Base-by-base conservation (phyloP, 1,140 invertebrate genomes). In the Aphis craccivora region DNA sequence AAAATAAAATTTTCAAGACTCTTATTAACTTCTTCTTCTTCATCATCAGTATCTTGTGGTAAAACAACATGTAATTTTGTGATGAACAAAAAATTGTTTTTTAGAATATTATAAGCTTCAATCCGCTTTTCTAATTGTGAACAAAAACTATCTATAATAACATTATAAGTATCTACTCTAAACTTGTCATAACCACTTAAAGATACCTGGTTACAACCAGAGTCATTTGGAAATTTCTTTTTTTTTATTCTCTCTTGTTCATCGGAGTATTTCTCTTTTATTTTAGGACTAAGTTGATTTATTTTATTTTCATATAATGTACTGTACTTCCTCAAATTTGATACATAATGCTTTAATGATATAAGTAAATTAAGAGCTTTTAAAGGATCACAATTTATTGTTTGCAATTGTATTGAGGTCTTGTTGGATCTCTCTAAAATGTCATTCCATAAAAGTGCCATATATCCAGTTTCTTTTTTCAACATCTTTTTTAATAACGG, bases 281-380 rank as follows among this genome's bases (percentile, higher is more conserved):
- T 83, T 83, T 83, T 83, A 76, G 67, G 67, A 76, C 67, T 76
- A 76, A 76, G 67, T 83, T 83, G 35, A 83, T 83, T 83, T 83
- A 83, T 83, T 83, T 83, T 83, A 83, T 83, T 83, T 83, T 40
- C 76, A 40, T 83, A 35, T 40, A 83, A 83, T 40, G 76, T 83
- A 83, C 76, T 83, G 35, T 18, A 83, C 35, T 22, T 83, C 76
- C 76, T 83, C n/a, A 83, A 40, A 83, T 83, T 83, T 83, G 76
- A 83, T 83, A 83, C n/a, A 83, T 83, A 83, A 83, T 83, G 35
- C 76, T 83, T 83, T 83, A 83, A 83, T 83, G 35, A 83, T 83
- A 83, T 83, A 83, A 83, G 76, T 83, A 83, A 83, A 83, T 83
- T 83, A 83, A 40, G 35, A 83, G 76, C 76, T 83, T 83, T 83